These are phyloP conservation scores for Cataglyphis altisquamis DNA, from an alignment of 2,888 invertebrate species.

Conservation along the genomic window DNA sequence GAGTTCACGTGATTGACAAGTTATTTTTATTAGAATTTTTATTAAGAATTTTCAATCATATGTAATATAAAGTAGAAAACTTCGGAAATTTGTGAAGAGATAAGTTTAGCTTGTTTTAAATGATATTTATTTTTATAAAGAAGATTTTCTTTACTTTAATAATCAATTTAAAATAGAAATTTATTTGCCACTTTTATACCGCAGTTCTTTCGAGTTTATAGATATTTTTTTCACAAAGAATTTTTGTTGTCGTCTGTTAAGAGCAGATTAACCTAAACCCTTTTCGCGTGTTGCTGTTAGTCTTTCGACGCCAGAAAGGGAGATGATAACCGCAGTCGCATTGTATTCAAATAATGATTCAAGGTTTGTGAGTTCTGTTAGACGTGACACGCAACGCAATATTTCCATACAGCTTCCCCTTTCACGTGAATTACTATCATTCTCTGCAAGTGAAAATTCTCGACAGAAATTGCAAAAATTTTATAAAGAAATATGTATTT, in stretches of 20 bases:
- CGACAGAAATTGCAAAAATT: neutral
- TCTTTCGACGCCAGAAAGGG: conserved; percentile 28
- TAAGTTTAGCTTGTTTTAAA: neutral
- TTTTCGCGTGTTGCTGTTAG: conserved; percentile 51
- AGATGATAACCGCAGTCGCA: conserved; percentile 66
- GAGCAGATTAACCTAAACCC: conserved; percentile 71
- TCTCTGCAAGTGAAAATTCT: neutral
- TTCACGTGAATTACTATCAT: conserved; percentile 15
- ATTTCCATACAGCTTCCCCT: conserved; percentile 33
- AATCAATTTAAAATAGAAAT: neutral
- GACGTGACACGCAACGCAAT: conserved; percentile 56
- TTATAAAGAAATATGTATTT: neutral
- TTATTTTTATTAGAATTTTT: neutral
- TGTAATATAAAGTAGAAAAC: neutral
- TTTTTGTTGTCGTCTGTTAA: conserved; percentile 50
- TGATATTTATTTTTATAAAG: neutral
- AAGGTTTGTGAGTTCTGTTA: conserved; percentile 32
- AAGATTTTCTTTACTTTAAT: neutral
- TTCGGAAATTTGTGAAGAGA: neutral
- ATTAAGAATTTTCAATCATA: neutral
- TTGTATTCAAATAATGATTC: conserved; percentile 75
- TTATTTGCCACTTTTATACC: neutral
- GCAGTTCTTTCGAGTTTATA: neutral
- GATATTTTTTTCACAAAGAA: conserved; percentile 30
- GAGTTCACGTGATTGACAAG: neutral